Evolutionary conservation across 1,140 invertebrate genomes (phyloP), one percentile per base, ranked within the genome.

Genomic region (Drosophila melanica): DNA sequence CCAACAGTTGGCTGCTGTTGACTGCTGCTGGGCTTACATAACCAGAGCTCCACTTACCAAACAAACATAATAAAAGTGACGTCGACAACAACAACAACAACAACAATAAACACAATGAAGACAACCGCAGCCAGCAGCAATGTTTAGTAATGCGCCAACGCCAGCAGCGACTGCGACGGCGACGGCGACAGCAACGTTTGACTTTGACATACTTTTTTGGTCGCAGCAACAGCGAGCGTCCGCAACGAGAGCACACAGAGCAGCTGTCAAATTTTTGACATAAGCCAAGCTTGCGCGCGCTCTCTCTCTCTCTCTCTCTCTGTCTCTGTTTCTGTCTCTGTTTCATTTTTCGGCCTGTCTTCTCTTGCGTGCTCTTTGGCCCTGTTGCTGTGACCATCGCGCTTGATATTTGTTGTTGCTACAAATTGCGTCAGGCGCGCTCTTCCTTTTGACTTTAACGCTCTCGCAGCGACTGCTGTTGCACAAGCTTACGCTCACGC

Each of bases 191-290:
- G 73, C 74, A 77, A 53, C 71, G 76, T 82, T 91, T 91, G 90
- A 91, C 90, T 86, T 91, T 91, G 89, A 91, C 90, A 91, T 91
- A 91, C 90, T 90, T 91, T 72, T 85, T 77, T 71, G 60, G 57
- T 64, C 71, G 69, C 74, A 73, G 65, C 58, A 79, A 66, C 53
- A 79, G 62, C n/a, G 60, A 68, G 65, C 51, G 51, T 16, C 64
- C 48, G 20, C 54, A 74, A 59, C 47, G 58, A 64, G 66, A 48
- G 67, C 33, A 57, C 33, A 35, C 0, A 35, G 23, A 42, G 55
- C 23, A 44, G 53, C 77, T 84, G 81, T 77, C 69, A 80, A 79
- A 79, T 23, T 55, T 60, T 73, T 73, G 68, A 74, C 63, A 77
- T 48, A 81, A 87, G 72, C 75, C 48, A 33, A 63, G 79, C 79